These are phyloP conservation scores for Phylloscopus trochiloides DNA, from an alignment of 2,113 vertebrate species.

Conservation along the genomic window DNA sequence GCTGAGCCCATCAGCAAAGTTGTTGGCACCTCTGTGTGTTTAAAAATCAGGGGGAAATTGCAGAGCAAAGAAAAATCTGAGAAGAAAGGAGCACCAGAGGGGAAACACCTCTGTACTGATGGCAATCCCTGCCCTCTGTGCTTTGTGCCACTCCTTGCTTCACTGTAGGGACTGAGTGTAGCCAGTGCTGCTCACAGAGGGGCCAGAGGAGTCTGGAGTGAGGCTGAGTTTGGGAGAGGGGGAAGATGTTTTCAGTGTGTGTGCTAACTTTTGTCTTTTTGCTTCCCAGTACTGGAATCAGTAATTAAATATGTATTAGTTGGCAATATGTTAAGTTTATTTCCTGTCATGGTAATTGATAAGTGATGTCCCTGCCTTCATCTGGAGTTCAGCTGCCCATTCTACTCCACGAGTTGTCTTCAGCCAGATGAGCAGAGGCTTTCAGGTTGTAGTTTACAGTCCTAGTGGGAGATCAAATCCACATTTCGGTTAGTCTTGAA, in stretches of 20 bases:
- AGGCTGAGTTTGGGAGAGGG: not conserved
- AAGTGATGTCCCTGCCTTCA: not conserved
- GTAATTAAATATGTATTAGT: not conserved
- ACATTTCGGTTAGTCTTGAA: not conserved
- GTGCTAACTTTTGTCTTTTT: not conserved
- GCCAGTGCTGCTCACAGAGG: not conserved
- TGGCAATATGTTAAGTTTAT: not conserved
- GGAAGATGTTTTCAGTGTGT: not conserved
- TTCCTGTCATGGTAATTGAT: rapidly evolving
- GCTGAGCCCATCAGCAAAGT: not conserved
- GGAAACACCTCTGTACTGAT: not conserved
- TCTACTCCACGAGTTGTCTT: not conserved
- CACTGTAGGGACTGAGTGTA: not conserved
- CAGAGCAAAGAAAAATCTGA: not conserved
- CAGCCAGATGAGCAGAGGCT: not conserved
- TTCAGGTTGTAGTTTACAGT: not conserved
- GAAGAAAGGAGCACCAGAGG: not conserved
- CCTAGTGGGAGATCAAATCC: not conserved
- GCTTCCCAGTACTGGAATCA: not conserved
- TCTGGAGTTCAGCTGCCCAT: not conserved
- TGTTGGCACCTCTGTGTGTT: not conserved
- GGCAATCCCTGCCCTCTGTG: not conserved
- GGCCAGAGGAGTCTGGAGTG: no score
- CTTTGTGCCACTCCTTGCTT: not conserved
- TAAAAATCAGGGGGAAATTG: not conserved